Conservation (phyloP, 1,140 invertebrate genomes). For the Ctenoplectra terminalis region DNA sequence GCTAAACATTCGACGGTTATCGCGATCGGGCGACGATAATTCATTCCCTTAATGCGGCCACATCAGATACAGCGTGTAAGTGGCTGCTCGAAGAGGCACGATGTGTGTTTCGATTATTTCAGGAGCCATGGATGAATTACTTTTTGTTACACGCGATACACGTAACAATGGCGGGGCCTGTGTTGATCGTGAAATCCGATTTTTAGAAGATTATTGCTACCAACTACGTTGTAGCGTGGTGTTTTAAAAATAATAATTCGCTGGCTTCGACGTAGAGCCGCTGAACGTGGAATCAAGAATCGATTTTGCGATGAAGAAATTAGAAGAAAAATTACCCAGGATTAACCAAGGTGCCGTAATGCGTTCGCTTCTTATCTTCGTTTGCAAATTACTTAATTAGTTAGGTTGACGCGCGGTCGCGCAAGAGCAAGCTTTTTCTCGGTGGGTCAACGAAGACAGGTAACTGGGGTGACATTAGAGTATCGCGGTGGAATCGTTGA, state of each 20-base stretch:
- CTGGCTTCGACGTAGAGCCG: not conserved
- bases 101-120: slow-evolving; percentile 31
- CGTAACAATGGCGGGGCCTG: not conserved
- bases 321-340: not conserved
- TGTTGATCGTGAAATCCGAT: too few species aligned
- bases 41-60: slow-evolving; percentile 69
- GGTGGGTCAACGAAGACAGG: not conserved
- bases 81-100: not conserved
- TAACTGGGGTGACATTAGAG: not conserved
- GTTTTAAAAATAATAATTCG: not conserved
- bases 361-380: not conserved
- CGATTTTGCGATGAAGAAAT: slow-evolving; percentile 4
- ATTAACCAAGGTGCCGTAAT: not conserved
- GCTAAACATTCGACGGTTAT: slow-evolving; percentile 78
- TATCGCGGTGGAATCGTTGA: not conserved
- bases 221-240: too few species aligned
- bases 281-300: not conserved
- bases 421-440: not conserved
- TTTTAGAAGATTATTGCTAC: not conserved
- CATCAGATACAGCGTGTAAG: slow-evolving; percentile 45
- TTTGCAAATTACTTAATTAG: slow-evolving; percentile 5
- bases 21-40: slow-evolving; percentile 74
- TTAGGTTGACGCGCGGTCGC: too few species aligned
- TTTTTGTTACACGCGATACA: not conserved
- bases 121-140: not conserved